Conservation (phyloP, 2,113 vertebrate species). For the Phycodurus eques region DNA sequence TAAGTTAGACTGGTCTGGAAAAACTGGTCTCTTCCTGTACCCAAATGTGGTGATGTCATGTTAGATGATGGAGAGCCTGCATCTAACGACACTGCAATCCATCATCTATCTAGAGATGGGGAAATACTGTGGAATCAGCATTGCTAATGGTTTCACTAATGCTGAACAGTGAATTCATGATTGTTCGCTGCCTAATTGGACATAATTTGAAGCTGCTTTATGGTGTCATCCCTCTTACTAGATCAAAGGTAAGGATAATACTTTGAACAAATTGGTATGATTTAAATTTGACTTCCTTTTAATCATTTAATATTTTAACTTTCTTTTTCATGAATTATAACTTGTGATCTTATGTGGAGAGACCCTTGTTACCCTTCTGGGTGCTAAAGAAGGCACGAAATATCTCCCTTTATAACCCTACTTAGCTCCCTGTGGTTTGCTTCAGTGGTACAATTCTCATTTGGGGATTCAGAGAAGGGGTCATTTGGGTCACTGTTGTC, state of each 20-base stretch:
- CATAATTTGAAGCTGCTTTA: slow-evolving; percentile 43
- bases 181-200: slow-evolving; percentile 51
- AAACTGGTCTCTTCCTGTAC: slow-evolving; percentile 6
- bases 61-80: slow-evolving; percentile 18
- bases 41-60: slow-evolving; percentile 20
- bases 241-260: too few species aligned
- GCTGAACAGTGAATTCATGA: slow-evolving; percentile 25
- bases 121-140: slow-evolving; percentile 54
- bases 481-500: not conserved
- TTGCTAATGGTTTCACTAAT: slow-evolving; percentile 47
- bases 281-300: not conserved
- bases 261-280: not conserved
- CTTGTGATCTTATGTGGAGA: not conserved
- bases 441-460: not conserved
- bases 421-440: not conserved
- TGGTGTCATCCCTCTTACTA: slow-evolving; percentile 37
- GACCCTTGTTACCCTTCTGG: not conserved
- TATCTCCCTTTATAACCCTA: not conserved
- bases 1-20: not conserved
- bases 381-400: not conserved
- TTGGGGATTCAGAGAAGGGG: not conserved
- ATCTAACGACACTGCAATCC: slow-evolving; percentile 22
- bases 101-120: slow-evolving; percentile 27
- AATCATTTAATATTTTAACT: not conserved
- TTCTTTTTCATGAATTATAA: not conserved